A percentile compares a stretch with the other conserved stretches of the same genome.
phyloP scores from a whole-genome alignment of 1,140 invertebrate species.

The Phortica variegata region DNA sequence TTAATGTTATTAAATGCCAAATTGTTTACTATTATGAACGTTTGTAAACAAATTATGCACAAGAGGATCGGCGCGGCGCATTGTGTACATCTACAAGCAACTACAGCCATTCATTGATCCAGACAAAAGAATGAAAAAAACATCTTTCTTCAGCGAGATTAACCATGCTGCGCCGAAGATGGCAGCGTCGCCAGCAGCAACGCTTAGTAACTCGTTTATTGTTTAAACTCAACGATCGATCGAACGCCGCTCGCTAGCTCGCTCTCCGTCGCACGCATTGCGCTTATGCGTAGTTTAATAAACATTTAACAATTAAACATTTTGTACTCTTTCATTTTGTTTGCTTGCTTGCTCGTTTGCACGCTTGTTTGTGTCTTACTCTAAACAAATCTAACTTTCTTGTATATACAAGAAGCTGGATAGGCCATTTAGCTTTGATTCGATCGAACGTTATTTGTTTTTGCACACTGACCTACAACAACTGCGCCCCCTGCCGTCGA shows the following conservation, averaged over 20 bases:
- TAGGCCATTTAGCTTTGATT: constrained; percentile 26
- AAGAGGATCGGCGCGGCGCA: constrained; percentile 21
- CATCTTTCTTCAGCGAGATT: too few species aligned
- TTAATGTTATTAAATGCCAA: constrained; percentile 56
- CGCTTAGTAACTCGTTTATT: too few species aligned
- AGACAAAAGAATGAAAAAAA: too few species aligned
- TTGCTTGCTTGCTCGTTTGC: too few species aligned
- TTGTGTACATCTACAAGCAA: neutral
- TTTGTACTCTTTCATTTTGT: constrained; percentile 8
- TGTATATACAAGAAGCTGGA: constrained; percentile 31
- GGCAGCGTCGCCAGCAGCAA: too few species aligned
- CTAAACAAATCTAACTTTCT: constrained; percentile 38
- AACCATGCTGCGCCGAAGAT: constrained; percentile 25
- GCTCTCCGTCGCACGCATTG: neutral
- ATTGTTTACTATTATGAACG: constrained; percentile 53
- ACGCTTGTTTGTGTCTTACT: constrained; percentile 15
- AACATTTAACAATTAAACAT: constrained; percentile 54
- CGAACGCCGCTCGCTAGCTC: neutral
- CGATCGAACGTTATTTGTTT: constrained; percentile 29
- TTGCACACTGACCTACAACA: constrained; percentile 56
- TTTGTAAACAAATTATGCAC: constrained; percentile 56
- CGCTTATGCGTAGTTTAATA: constrained; percentile 39
- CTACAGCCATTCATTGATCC: constrained; percentile 2
- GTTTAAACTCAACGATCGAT: too few species aligned
- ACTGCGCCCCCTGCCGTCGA: constrained; percentile 19